A percentile compares a stretch with the other conserved stretches of the same genome.
phyloP scores from a whole-genome alignment of 2,888 invertebrate genomes.

The Caenorhabditis auriculariae region DNA sequence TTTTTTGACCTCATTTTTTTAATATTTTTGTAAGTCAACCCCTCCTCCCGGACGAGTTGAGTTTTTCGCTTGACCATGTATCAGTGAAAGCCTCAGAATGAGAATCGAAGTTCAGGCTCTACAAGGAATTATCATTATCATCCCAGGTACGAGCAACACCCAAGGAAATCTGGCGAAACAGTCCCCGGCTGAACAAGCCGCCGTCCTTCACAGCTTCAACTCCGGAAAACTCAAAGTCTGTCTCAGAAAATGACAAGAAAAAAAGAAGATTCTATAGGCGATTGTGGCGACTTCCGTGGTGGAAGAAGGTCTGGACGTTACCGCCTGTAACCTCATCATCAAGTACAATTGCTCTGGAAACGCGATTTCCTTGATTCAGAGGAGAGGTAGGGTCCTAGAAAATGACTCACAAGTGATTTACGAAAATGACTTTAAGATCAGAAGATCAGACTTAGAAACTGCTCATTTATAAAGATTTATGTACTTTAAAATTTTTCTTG shows the following conservation, averaged over 20 bases:
- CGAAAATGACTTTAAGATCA: no score
- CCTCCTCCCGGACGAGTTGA: no score
- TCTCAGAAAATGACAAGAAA: neutral
- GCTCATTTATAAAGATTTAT: no score
- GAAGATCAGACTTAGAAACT: no score
- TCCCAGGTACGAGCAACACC: constrained; percentile 33
- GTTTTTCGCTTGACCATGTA: no score
- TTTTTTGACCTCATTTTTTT: no score
- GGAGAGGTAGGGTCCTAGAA: constrained; percentile 16
- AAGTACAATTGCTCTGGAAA: constrained; percentile 56
- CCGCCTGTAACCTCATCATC: constrained; percentile 60
- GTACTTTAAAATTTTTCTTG: no score
- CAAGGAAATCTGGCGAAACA: constrained; percentile 28
- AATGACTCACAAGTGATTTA: no score
- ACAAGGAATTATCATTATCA: no score
- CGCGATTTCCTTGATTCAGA: constrained; percentile 50
- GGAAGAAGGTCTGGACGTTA: constrained; percentile 60
- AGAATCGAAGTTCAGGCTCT: no score
- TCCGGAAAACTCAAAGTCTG: constrained; percentile 32
- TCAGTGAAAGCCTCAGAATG: no score
- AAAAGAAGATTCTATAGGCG: constrained; percentile 26
- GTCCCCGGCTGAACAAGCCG: constrained; percentile 23
- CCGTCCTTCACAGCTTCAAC: constrained; percentile 33
- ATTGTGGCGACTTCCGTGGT: constrained; percentile 60
- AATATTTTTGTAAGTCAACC: no score